These are phyloP conservation scores for Paramormyrops hopkinsi DNA, from an alignment of 2,797 vertebrate genomes.

Conservation along the genomic window DNA sequence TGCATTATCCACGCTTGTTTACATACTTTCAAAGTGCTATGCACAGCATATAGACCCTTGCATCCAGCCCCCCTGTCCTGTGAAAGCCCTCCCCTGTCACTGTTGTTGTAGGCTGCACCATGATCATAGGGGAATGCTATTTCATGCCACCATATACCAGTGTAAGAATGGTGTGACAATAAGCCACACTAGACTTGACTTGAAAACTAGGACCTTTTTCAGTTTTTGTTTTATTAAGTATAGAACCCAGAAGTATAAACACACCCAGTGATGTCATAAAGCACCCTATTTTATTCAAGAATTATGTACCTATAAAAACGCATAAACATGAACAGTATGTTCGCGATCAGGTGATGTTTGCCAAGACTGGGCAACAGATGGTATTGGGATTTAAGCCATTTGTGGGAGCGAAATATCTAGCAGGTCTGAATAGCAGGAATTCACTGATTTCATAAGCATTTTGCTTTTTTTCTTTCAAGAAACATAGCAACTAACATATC, in stretches of 20 bases:
- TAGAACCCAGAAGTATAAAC: neutral
- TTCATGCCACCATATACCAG: neutral
- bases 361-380: constrained; percentile 4
- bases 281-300: neutral
- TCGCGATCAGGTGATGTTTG: neutral
- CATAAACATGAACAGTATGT: neutral
- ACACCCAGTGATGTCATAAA: neutral
- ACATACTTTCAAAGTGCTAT: neutral
- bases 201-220: neutral
- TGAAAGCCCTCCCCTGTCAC: neutral
- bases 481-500: neutral
- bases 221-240: neutral
- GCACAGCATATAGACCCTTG: neutral
- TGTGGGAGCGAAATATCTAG: neutral
- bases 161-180: neutral
- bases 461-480: neutral
- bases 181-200: neutral
- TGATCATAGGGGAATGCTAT: neutral
- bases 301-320: neutral
- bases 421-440: neutral
- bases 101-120: neutral
- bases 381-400: neutral
- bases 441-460: neutral
- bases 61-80: neutral
- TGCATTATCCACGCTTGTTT: neutral